phyloP scores from a whole-genome alignment of 2,797 vertebrate genomes.

The Salmo trutta region DNA sequence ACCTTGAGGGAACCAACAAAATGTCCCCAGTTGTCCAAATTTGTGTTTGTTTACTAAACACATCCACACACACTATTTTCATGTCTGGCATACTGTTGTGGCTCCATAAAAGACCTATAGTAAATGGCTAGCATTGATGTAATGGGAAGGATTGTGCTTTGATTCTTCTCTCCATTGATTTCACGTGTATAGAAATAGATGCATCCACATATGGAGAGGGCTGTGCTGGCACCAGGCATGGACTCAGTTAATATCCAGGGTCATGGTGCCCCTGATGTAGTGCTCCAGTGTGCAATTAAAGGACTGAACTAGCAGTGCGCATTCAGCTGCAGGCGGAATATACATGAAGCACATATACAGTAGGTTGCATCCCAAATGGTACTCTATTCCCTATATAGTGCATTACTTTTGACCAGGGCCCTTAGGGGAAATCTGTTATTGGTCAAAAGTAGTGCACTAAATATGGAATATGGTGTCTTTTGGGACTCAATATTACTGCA shows the following conservation, averaged over 20 bases:
- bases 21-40: no score
- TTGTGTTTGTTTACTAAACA: no score
- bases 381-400: background rate
- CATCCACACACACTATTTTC: no score
- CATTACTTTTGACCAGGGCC: no score
- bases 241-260: constrained; percentile 31
- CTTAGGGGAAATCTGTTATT: no score
- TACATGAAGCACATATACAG: background rate
- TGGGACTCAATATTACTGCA: constrained; percentile 21
- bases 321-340: background rate
- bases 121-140: background rate
- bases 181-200: constrained; percentile 31
- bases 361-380: background rate
- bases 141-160: background rate
- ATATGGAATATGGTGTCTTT: no score
- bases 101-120: no score
- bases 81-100: no score
- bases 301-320: constrained; percentile 25
- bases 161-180: constrained; percentile 13
- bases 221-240: background rate
- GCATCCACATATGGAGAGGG: constrained; percentile 15
- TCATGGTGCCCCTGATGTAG: constrained; percentile 31
- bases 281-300: constrained; percentile 26
- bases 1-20: no score
- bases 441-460: no score